phyloP scores from a whole-genome alignment of 2,888 invertebrate species.

The Bellardia bayeri region DNA sequence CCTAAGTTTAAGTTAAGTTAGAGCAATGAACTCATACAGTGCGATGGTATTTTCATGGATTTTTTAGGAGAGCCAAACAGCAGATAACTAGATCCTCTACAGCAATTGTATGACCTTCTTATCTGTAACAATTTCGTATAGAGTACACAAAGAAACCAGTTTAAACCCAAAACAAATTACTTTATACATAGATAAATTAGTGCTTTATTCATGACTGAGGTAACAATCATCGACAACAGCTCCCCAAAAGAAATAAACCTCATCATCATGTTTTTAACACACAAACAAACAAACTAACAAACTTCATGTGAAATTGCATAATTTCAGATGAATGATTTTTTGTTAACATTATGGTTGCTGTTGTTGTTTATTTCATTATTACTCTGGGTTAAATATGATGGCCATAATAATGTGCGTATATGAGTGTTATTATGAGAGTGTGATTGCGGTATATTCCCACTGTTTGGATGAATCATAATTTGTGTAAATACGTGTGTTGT shows the following conservation, averaged over 20 bases:
- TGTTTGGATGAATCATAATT: slow-evolving; percentile 44
- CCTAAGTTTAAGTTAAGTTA: no score
- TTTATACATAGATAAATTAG: no score
- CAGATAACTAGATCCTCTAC: no score
- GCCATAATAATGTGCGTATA: slow-evolving; percentile 36
- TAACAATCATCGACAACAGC: background rate
- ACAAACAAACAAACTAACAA: slow-evolving; percentile 42
- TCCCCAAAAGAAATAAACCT: background rate
- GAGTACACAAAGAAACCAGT: background rate
- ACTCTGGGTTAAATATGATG: slow-evolving; percentile 24
- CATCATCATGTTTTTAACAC: slow-evolving; percentile 36
- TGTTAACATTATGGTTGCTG: background rate
- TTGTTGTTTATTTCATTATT: slow-evolving; percentile 16
- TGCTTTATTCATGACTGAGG: background rate
- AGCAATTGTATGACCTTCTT: no score
- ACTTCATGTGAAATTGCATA: slow-evolving; percentile 77
- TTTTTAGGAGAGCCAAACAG: background rate
- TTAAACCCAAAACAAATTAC: slow-evolving; percentile 3
- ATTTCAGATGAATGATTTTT: slow-evolving; percentile 69
- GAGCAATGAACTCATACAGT: no score
- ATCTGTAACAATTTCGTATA: background rate
- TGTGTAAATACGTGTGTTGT: background rate
- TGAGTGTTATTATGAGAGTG: background rate
- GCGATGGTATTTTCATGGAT: background rate
- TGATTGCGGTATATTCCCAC: slow-evolving; percentile 58